Conservation (phyloP, 2,888 invertebrate genomes). For the Bombylius discolor region DNA sequence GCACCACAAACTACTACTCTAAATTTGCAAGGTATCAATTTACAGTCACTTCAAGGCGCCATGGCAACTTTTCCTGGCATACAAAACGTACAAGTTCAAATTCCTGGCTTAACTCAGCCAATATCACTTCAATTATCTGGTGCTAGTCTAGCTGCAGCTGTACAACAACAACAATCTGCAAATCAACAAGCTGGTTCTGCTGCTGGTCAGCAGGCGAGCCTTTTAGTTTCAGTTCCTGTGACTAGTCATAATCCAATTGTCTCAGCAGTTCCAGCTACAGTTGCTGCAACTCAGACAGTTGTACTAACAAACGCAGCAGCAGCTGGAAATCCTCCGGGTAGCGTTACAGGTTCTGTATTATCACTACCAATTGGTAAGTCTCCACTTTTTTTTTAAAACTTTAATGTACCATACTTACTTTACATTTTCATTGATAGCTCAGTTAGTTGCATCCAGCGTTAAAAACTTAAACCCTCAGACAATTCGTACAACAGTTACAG, state of each 20-base stretch:
- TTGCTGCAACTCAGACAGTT: slow-evolving; percentile 34
- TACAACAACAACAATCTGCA: slow-evolving; percentile 19
- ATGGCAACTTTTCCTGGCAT: slow-evolving; percentile 47
- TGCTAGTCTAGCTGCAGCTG: slow-evolving; percentile 40
- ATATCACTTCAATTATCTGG: slow-evolving; percentile 66
- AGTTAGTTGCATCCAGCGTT: slow-evolving; percentile 52
- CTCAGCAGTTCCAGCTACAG: slow-evolving; percentile 33
- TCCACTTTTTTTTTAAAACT: background rate
- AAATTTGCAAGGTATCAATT: slow-evolving; percentile 57
- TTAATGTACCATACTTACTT: background rate
- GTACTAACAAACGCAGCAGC: slow-evolving; percentile 29
- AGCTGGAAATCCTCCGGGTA: slow-evolving; percentile 9
- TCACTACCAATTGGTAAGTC: slow-evolving; percentile 48
- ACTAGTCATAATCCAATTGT: slow-evolving; percentile 36
- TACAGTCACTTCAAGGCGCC: slow-evolving; percentile 51
- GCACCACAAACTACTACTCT: slow-evolving; percentile 37
- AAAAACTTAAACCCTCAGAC: slow-evolving; percentile 41
- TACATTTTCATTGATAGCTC: slow-evolving; percentile 24
- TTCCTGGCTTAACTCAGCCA: slow-evolving; percentile 74
- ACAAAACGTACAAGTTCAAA: slow-evolving; percentile 70
- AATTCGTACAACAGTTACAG: slow-evolving; percentile 30
- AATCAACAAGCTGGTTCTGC: slow-evolving; percentile 13
- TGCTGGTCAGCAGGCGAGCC: slow-evolving; percentile 38
- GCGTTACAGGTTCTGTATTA: slow-evolving; percentile 39
- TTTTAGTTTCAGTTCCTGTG: slow-evolving; percentile 55